Base-by-base conservation (phyloP, 2,797 vertebrate genomes). In the Myiotriccus ornatus region DNA sequence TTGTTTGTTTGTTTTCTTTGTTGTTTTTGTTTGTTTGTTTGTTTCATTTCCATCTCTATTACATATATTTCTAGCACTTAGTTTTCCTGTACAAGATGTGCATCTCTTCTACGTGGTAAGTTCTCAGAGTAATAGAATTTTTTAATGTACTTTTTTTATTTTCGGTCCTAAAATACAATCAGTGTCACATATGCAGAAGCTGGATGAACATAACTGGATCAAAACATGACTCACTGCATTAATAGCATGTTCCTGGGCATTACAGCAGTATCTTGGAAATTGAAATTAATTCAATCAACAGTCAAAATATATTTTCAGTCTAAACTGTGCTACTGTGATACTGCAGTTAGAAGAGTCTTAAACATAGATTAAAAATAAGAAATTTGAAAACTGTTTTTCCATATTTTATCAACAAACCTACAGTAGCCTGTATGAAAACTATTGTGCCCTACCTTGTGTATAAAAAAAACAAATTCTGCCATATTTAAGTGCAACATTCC, bases 161-260 rank as follows among this genome's bases (percentile, higher is more conserved):
- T 25, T 78, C 60, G 32, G 2, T 56, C 43, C 47, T 56, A 46
- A 32, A 69, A 28, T 70, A 77, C 0, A 4, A 71, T 78, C 68
- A 73, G 34, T 89, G 46, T 87, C 53, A 85, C 46, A 59, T 74
- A 67, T 35, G 14, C 50, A 43, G 23, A 81, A 92, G 84, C 30
- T 55, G 16, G n/a, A 91, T 68, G 62, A 91, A 85, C 8, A 19
- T 76, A 84, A 80, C 68, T 89, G 55, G n/a, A 89, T 86, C 68
- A 89, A 95, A 95, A 90, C 24, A 50, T 69, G 69, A 90, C 49
- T 96, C 76, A 68, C n/a, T 2, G 8, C 23, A 62, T 81, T 89
- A 84, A 80, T 83, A 85, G 24, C 52, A 62, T 1, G 11, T 81
- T 94, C 89, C 81, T 57, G 59, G 84, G 68, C 64, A 93, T 77